Percentiles rank a stretch among this genome's conserved stretches.
These are phyloP conservation scores for Lasioglossum malachurum DNA, from an alignment of 2,888 invertebrate species.

Conservation along the genomic window DNA sequence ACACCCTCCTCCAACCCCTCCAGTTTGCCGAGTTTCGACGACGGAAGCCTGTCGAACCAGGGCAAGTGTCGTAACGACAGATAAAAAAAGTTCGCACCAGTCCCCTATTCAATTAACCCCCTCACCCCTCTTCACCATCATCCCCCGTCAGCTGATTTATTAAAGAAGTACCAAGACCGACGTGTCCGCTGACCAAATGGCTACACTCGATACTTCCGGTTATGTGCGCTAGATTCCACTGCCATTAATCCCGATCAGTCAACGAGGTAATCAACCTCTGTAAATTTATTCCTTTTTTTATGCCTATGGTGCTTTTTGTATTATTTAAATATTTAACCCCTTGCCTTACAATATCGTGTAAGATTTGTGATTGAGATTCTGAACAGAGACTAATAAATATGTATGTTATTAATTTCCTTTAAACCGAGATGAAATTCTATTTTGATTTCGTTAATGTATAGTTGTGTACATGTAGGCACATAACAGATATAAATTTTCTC, in stretches of 20 bases:
- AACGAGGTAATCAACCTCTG: neutral
- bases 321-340: neutral
- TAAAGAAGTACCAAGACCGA: slow-evolving; percentile 15
- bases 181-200: neutral
- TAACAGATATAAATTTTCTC: no score
- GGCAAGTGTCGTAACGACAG: slow-evolving; percentile 15
- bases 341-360: no score
- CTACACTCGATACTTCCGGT: neutral
- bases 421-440: no score
- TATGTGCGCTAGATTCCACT: neutral
- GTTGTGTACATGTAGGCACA: no score
- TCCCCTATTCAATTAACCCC: slow-evolving; percentile 30
- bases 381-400: no score
- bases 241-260: neutral
- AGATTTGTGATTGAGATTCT: no score
- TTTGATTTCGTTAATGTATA: no score
- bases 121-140: neutral
- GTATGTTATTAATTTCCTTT: no score
- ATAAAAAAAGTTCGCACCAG: slow-evolving; percentile 11
- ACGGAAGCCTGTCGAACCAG: slow-evolving; percentile 46
- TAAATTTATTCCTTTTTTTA: neutral
- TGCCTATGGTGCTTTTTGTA: neutral
- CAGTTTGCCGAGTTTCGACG: slow-evolving; percentile 44
- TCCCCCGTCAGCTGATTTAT: neutral
- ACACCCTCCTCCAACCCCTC: slow-evolving; percentile 46